These are phyloP conservation scores for Pachyramphus minor DNA, from an alignment of 2,113 vertebrate species.

Conservation along the genomic window DNA sequence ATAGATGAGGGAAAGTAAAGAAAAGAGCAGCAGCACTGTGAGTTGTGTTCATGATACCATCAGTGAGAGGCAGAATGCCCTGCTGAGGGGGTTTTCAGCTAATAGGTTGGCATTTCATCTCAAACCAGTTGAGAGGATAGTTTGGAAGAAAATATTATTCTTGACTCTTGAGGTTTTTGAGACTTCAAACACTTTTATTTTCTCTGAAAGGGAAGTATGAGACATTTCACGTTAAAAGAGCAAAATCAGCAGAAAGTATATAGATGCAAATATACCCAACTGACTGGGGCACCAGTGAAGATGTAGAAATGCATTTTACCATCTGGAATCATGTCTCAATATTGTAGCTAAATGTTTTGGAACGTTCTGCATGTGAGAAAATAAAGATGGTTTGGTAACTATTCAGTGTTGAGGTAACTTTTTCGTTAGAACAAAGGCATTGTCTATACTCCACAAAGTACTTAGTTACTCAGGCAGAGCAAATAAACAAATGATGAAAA, in stretches of 20 bases:
- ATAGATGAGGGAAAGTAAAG: background rate
- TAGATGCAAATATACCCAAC: background rate
- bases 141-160: background rate
- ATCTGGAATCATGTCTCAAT: background rate
- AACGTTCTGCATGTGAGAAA: background rate
- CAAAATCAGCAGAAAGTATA: background rate
- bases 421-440: background rate
- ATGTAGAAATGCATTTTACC: background rate
- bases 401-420: background rate
- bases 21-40: background rate
- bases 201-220: background rate
- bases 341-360: background rate
- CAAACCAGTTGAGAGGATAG: background rate
- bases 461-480: background rate
- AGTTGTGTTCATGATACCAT: accelerated
- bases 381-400: background rate
- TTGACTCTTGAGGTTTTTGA: background rate
- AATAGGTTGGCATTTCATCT: background rate
- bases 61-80: background rate
- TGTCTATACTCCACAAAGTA: background rate
- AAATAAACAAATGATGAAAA: background rate
- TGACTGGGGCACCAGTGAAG: background rate
- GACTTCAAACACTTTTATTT: background rate
- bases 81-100: background rate
- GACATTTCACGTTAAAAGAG: background rate